Evolutionary conservation across 2,888 invertebrate genomes (phyloP).

Genomic region (Cheilosia soror): DNA sequence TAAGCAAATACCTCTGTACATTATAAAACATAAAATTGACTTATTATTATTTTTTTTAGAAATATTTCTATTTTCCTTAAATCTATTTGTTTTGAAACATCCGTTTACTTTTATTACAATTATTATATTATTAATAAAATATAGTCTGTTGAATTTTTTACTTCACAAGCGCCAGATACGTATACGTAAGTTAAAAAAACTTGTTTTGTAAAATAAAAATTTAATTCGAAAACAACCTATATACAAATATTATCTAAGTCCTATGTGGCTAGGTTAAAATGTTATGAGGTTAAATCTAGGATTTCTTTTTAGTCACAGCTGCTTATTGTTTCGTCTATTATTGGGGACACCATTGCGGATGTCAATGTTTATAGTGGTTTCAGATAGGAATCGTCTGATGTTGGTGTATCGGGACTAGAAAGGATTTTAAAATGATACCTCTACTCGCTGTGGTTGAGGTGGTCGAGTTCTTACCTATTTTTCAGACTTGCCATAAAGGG

Average conservation of each 20-base stretch:
- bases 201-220: not conserved
- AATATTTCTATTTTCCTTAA: conserved; percentile 1
- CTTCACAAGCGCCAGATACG: conserved; percentile 14
- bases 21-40: conserved; percentile 34
- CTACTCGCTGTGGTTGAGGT: not conserved
- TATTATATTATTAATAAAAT: not conserved
- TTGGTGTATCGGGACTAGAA: conserved; percentile 53
- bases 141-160: conserved; percentile 6
- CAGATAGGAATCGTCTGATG: conserved; percentile 78
- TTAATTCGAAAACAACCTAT: conserved; percentile 7
- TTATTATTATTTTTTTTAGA: conserved; percentile 2
- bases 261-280: not conserved
- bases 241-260: conserved; percentile 15
- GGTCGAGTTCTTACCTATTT: conserved; percentile 26
- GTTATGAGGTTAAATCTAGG: conserved; percentile 5
- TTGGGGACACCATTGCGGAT: not conserved
- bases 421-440: not conserved
- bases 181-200: not conserved
- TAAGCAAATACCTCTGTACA: conserved; percentile 22
- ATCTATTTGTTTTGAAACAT: conserved; percentile 1
- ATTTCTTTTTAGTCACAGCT: conserved; percentile 29
- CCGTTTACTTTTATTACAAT: not conserved
- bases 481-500: conserved; percentile 43
- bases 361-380: conserved; percentile 76
- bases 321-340: conserved; percentile 25